Percentiles rank a stretch among this genome's conserved stretches.
phyloP scores from a whole-genome alignment of 1,140 invertebrate genomes.

The Drosophila aff. region DNA sequence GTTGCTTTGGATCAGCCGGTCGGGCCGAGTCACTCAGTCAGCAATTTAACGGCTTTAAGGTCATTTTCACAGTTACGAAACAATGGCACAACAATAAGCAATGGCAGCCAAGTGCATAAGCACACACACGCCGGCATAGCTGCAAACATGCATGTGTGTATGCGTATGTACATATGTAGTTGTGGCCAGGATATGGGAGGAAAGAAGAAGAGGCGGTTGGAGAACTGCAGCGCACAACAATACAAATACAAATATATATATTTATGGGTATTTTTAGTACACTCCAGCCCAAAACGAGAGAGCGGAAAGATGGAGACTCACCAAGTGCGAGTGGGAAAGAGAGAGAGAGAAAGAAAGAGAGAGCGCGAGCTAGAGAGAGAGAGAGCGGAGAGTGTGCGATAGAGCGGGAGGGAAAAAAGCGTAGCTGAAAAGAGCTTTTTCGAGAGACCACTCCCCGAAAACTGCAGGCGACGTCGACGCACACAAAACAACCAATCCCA shows the following conservation, averaged over 20 bases:
- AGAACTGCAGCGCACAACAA: constrained; percentile 40
- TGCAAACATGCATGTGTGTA: not conserved
- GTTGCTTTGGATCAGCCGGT: constrained; percentile 56
- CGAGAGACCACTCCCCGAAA: constrained; percentile 82
- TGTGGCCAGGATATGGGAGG: constrained; percentile 16
- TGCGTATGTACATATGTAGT: not conserved
- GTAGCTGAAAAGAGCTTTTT: constrained; percentile 74
- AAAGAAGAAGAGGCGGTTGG: constrained; percentile 17
- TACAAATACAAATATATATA: constrained; percentile 34
- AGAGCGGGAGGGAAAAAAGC: constrained; percentile 41
- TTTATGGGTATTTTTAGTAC: constrained; percentile 70
- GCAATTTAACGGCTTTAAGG: constrained; percentile 81
- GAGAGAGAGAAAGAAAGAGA: constrained; percentile 15
- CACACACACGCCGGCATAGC: constrained; percentile 10
- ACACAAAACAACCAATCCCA: constrained; percentile 84
- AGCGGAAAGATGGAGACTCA: constrained; percentile 12
- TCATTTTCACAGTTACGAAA: constrained; percentile 80
- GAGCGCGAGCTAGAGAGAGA: constrained; percentile 22
- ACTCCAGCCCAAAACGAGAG: constrained; percentile 40
- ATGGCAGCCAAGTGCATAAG: constrained; percentile 66
- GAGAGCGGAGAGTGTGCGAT: not conserved
- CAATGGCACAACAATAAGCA: constrained; percentile 75
- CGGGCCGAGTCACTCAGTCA: constrained; percentile 60
- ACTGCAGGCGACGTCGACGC: constrained; percentile 79
- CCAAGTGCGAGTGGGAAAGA: constrained; percentile 25